Evolutionary conservation across 2,888 invertebrate species (phyloP), one percentile per base, ranked within the genome.

Genomic region (Tuberolachnus salignus): DNA sequence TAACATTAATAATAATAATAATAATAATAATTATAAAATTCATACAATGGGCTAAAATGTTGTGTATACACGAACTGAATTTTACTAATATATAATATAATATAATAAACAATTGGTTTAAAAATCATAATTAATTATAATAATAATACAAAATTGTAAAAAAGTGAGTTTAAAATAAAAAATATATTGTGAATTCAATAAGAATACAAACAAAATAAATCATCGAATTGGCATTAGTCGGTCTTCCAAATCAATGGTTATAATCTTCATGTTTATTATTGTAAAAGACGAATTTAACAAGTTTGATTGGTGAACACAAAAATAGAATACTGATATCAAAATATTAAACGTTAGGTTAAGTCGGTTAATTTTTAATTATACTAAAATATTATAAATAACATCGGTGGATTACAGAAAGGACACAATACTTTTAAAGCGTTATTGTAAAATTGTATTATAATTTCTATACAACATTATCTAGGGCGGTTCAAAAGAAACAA

Each of bases 31-130:
- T 63, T 10, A 63, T 63, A 19, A 10, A 19, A 42, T 23, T 51
- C 19, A 59, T 73, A 51, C 19, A 73, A 73, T 61, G 42, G 14
- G 51, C n/a, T 34, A 42, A 34, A 34, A 34, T 34, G 34, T n/a
- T n/a, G n/a, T 4, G 23, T 13, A 21, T 71, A 57, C 23, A 57
- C 44, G n/a, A 71, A 44, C 26, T 16, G 3, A 19, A 34, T 44
- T 72, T 57, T 46, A 61, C 51, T 51, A 49, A 19, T 34, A 34
- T 46, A 34, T 49, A 49, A 6, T 46, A 19, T 26, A 57, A 49
- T 66, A 69, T 51, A 73, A 73, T 73, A 73, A 73, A 63, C 51
- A 73, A 73, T 42, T 34, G 11, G n/a, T 51, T 72, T 3, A 72
- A 63, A 73, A 73, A 14, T 46, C 11, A 49, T n/a, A 67, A 46